Evolutionary conservation across 2,888 invertebrate species (phyloP).

Genomic region (Itoplectis maculator): DNA sequence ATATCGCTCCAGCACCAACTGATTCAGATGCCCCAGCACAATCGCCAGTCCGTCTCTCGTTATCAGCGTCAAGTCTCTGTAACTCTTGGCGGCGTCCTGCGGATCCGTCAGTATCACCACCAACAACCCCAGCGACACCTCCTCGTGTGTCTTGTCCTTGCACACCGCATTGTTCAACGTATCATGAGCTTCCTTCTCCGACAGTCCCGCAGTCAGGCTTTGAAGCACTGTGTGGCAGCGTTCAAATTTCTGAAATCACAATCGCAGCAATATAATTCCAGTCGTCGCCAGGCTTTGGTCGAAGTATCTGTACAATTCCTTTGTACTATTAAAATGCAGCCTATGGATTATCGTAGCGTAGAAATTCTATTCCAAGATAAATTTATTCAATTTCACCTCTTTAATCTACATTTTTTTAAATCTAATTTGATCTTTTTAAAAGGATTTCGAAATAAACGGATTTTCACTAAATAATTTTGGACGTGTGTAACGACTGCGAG

Average conservation of each 20-base stretch:
- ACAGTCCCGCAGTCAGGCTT: slow-evolving; percentile 92
- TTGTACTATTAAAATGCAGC: not conserved
- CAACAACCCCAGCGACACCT: slow-evolving; percentile 95
- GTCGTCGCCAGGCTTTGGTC: not conserved
- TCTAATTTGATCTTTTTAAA: not conserved
- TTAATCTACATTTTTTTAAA: not conserved
- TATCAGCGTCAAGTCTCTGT: slow-evolving; percentile 95
- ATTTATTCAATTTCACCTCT: too few species aligned
- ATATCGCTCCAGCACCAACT: slow-evolving; percentile 95
- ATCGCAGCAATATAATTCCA: slow-evolving; percentile 74
- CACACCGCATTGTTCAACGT: slow-evolving; percentile 95
- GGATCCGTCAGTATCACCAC: slow-evolving; percentile 95
- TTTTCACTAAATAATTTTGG: too few species aligned
- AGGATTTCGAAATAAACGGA: too few species aligned
- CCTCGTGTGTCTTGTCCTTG: slow-evolving; percentile 96
- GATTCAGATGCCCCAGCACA: slow-evolving; percentile 92
- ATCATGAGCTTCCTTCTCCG: slow-evolving; percentile 97
- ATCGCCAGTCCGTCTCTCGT: slow-evolving; percentile 95
- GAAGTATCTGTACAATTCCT: too few species aligned
- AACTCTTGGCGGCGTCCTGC: slow-evolving; percentile 92
- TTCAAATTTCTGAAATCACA: slow-evolving; percentile 92
- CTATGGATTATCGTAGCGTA: not conserved
- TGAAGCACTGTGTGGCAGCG: slow-evolving; percentile 92
- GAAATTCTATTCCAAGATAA: too few species aligned
- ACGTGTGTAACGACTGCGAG: too few species aligned